Evolutionary conservation across 2,113 vertebrate genomes (phyloP), one percentile per base, ranked within the genome.

Genomic region (Rhinoptilus africanus): DNA sequence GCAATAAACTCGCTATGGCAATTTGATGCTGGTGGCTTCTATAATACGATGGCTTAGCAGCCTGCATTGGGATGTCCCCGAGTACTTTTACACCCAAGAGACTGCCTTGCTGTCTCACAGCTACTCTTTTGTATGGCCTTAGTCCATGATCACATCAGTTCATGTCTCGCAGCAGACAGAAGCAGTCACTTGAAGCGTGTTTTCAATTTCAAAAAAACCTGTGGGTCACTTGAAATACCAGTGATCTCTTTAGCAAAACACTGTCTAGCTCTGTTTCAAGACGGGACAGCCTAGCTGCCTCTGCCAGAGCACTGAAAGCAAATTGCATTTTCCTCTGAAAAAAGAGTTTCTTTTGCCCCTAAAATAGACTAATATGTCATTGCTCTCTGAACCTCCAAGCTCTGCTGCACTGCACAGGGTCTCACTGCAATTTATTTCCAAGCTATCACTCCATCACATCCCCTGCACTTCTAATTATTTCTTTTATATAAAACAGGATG

Each of bases 401-500:
- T 95, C 92, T 56, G 28, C 56, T 94, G 89, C 94, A 79, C 72
- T 63, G 79, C 78, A 71, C 27, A 80, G 74, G 73, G 93, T 93
- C 89, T 96, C 94, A 89, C 53, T 66, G 96, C 96, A 97, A 97
- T 98, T 96, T 96, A 95, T 90, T 95, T 93, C 71, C 85, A 87
- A 94, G 93, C 66, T 94, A 96, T 94, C 97, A 92, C 79, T 97
- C 96, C 92, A 97, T 91, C 93, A 86, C 62, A 81, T 72, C 89
- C 93, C 90, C 84, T 85, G 73, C 90, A 89, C 85, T 91, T 90
- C 88, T 97, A 98, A 98, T 98, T 98, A 96, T 98, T 97, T 98
- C 88, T 94, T 89, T 93, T 95, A 92, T 90, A 94, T 93, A 88
- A 93, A 97, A 50, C 78, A 92, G 84, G 73, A 97, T 85, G 92